These are phyloP conservation scores for Erynnis tages DNA, from an alignment of 2,888 invertebrate species.

Conservation along the genomic window DNA sequence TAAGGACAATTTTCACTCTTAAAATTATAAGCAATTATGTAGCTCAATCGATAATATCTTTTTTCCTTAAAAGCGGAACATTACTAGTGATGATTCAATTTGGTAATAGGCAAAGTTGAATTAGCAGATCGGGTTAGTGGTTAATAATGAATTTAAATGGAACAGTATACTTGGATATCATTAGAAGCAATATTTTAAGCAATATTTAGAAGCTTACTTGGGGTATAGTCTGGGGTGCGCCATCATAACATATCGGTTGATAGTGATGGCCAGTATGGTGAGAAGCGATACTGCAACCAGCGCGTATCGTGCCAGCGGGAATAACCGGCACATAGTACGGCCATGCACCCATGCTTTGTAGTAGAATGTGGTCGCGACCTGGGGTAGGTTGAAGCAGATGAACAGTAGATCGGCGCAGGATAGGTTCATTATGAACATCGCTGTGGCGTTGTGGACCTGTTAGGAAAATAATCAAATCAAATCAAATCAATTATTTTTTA, in stretches of 20 bases:
- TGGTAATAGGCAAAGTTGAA: no score
- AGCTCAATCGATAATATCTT: no score
- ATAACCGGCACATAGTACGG: constrained; percentile 84
- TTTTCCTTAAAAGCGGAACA: no score
- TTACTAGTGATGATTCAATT: no score
- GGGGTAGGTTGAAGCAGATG: constrained; percentile 90
- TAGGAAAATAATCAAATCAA: constrained; percentile 36
- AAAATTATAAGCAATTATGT: no score
- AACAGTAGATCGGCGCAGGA: constrained; percentile 89
- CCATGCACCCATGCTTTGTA: constrained; percentile 87
- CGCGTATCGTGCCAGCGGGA: constrained; percentile 88
- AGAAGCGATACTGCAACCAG: constrained; percentile 90
- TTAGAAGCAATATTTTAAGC: no score
- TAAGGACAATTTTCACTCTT: no score
- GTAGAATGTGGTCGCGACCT: constrained; percentile 89
- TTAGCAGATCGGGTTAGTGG: no score
- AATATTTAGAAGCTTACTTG: constrained; percentile 74
- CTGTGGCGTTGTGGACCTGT: constrained; percentile 90
- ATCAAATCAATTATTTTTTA: no score
- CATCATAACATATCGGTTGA: constrained; percentile 92
- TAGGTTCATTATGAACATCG: constrained; percentile 91
- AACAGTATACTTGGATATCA: no score
- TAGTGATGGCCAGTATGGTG: constrained; percentile 89
- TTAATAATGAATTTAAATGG: no score
- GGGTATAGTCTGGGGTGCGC: constrained; percentile 89